Base-by-base conservation (phyloP, 1,140 invertebrate genomes). In the Pseudomyrmex dendroicus region DNA sequence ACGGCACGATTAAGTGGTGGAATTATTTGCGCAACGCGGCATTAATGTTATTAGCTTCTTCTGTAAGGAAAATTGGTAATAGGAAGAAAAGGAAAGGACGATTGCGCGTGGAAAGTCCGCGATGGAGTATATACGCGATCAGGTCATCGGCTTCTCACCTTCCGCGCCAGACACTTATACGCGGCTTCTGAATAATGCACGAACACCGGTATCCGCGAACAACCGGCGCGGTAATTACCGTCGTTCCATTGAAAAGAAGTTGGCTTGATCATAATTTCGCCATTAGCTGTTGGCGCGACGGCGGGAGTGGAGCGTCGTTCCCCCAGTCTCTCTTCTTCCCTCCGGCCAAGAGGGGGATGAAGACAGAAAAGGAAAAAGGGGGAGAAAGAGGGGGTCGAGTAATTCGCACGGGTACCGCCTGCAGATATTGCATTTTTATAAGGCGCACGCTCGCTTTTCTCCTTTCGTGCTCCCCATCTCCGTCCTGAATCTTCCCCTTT, bases 251-350 rank as follows among this genome's bases (percentile, higher is more conserved):
- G 84, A 90, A 89, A 87, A 86, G 76, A 86, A 89, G 83, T 87
- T 73, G 86, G 89, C 85, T 90, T 89, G 85, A 91, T 90, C 89
- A 91, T 91, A 91, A 91, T 91, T 91, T 89, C 82, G 87, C 88
- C 89, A 91, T 91, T 91, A 91, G 86, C 74, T 70, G 77, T 15
- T 54, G n/a, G 20, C 12, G 10, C 13, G 25, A 0, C 59, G 20
- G 62, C 22, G 35, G 48, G 13, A 57, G 17, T 56, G n/a, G 70
- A 35, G 15, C 22, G 63, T 35, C 35, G 35, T 35, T 35, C 0
- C 35, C 35, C 0, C 35, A 35, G 35, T 35, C 35, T 35, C 35
- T 7, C 35, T 35, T 35, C 35, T 7, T 35, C 35, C 35, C 25
- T 35, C 70, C 54, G 52, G 13, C 15, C 56, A 35, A 35, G 13